A percentile compares a stretch with the other conserved stretches of the same genome.
These are phyloP conservation scores for Drosophila anomelani DNA, from an alignment of 2,888 invertebrate species.

Conservation along the genomic window DNA sequence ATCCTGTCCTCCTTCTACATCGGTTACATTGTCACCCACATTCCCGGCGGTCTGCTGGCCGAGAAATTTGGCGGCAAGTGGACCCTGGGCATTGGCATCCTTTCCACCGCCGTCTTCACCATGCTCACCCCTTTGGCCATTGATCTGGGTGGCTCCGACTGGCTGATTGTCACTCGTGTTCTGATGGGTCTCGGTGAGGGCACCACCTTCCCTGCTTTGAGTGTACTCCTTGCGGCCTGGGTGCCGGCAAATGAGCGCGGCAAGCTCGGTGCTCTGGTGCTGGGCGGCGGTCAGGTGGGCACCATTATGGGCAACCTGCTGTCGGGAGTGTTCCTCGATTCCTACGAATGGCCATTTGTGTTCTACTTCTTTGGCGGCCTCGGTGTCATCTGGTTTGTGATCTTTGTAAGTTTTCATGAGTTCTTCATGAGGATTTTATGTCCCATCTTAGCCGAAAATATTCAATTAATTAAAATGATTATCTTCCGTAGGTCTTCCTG, in stretches of 20 bases:
- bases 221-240: slow-evolving; percentile 92
- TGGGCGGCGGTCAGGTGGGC: slow-evolving; percentile 90
- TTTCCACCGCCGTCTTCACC: slow-evolving; percentile 93
- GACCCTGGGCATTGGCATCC: slow-evolving; percentile 91
- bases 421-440: no score
- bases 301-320: slow-evolving; percentile 88
- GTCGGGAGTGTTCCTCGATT: slow-evolving; percentile 89
- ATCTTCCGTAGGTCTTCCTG: slow-evolving; percentile 85
- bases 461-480: not conserved
- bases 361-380: slow-evolving; percentile 93
- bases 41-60: slow-evolving; percentile 93
- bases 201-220: slow-evolving; percentile 93
- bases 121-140: slow-evolving; percentile 92
- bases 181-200: slow-evolving; percentile 94
- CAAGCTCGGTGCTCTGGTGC: slow-evolving; percentile 91
- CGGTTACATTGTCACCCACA: slow-evolving; percentile 92
- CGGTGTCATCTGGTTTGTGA: slow-evolving; percentile 90
- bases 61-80: slow-evolving; percentile 94
- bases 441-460: no score
- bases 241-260: slow-evolving; percentile 91
- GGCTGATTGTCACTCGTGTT: slow-evolving; percentile 90
- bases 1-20: slow-evolving; percentile 94
- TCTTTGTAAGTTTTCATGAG: slow-evolving; percentile 86
- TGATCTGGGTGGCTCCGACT: slow-evolving; percentile 87
- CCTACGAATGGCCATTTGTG: slow-evolving; percentile 90